These are phyloP conservation scores for Chrysomela aeneicollis DNA, from an alignment of 2,888 invertebrate species.

Conservation along the genomic window DNA sequence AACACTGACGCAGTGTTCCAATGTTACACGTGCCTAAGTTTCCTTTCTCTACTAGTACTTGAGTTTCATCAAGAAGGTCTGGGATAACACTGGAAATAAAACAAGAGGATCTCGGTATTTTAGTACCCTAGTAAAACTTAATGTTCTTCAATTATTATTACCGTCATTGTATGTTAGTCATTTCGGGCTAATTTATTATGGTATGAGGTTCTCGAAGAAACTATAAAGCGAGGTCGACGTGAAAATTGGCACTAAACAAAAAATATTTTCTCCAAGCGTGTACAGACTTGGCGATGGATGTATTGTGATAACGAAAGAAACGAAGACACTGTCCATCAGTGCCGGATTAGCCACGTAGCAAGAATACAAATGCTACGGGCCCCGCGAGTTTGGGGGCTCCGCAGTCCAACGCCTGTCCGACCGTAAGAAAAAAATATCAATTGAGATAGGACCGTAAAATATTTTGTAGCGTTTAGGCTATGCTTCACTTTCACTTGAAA, in stretches of 20 bases:
- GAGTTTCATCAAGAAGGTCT: slow-evolving; percentile 26
- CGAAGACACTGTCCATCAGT: no score
- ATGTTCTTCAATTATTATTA: slow-evolving; percentile 25
- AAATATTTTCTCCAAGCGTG: not conserved
- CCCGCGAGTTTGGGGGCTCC: no score
- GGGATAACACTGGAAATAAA: slow-evolving; percentile 23
- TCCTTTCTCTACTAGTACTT: slow-evolving; percentile 23
- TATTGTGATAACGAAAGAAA: no score
- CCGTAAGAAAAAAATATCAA: no score
- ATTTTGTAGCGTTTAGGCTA: no score
- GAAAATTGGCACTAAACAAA: slow-evolving; percentile 6
- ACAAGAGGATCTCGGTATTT: slow-evolving; percentile 29
- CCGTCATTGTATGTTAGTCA: slow-evolving; percentile 14
- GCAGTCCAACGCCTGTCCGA: no score
- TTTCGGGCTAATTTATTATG: slow-evolving; percentile 24
- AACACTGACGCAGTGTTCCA: not conserved
- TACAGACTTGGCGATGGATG: no score
- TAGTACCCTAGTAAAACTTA: slow-evolving; percentile 32
- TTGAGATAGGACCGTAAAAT: no score
- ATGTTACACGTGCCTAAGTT: slow-evolving; percentile 9
- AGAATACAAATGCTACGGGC: no score
- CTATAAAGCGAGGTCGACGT: slow-evolving; percentile 4
- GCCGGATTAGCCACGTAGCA: no score
- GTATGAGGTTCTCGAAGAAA: slow-evolving; percentile 8
- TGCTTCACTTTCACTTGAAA: no score